A percentile compares a stretch with the other conserved stretches of the same genome.
Conservation (phyloP, 2,888 invertebrate species). For the Leptothorax acervorum region DNA sequence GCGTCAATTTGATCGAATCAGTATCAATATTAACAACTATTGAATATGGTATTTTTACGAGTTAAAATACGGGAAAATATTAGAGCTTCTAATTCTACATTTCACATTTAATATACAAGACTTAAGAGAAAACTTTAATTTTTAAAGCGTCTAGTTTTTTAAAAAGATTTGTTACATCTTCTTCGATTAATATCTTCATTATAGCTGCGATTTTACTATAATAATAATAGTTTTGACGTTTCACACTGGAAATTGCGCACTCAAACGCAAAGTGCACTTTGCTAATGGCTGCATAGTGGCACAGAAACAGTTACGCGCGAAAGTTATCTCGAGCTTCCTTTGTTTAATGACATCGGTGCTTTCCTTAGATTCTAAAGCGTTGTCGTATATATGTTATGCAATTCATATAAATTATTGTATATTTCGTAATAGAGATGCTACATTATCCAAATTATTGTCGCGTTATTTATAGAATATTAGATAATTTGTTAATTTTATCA, state of each 20-base stretch:
- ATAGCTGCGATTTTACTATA: background rate
- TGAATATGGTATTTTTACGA: background rate
- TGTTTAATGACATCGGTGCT: constrained; percentile 31
- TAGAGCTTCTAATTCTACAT: background rate
- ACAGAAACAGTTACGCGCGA: constrained; percentile 17
- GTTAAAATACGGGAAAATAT: background rate
- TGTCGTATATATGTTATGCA: background rate
- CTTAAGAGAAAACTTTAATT: background rate
- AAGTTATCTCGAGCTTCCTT: constrained; percentile 28
- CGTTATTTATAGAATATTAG: background rate
- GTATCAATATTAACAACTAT: background rate
- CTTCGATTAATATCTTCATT: constrained; percentile 7
- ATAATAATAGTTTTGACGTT: constrained; percentile 23
- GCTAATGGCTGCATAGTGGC: constrained; percentile 7
- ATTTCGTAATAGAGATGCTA: background rate
- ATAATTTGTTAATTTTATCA: background rate
- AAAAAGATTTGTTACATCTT: background rate
- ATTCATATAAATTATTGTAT: constrained; percentile 2
- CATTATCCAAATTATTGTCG: background rate
- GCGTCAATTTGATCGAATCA: background rate
- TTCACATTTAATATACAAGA: background rate
- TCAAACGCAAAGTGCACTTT: constrained; percentile 37
- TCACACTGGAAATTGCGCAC: constrained; percentile 20
- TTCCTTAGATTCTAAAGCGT: background rate
- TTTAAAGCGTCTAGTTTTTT: background rate